A percentile compares a stretch with the other conserved stretches of the same genome.
Evolutionary conservation across 2,888 invertebrate species (phyloP).

Genomic region (Eurytoma californica): DNA sequence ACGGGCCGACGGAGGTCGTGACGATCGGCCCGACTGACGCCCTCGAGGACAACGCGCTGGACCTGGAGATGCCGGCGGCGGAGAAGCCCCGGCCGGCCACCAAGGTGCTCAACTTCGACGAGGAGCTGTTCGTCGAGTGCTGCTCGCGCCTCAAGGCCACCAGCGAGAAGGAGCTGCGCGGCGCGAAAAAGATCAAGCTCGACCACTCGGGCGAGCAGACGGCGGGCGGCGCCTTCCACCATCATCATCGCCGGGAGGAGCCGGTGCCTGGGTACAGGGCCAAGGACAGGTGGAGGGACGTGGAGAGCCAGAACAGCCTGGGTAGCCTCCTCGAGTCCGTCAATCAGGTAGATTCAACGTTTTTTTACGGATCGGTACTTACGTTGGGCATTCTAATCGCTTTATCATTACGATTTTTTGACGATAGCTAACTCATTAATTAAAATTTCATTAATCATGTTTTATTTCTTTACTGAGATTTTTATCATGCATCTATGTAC

Average conservation of each 20-base stretch:
- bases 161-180: constrained; percentile 71
- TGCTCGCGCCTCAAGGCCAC: constrained; percentile 73
- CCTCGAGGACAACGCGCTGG: constrained; percentile 71
- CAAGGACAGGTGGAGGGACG: constrained; percentile 71
- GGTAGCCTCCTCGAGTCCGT: constrained; percentile 72
- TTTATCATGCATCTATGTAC: no score
- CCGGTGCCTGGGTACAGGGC: constrained; percentile 61
- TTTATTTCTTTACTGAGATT: not conserved
- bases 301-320: constrained; percentile 72
- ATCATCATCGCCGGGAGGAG: constrained; percentile 63
- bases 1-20: constrained; percentile 63
- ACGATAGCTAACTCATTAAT: no score
- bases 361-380: not conserved
- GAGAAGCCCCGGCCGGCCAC: constrained; percentile 61
- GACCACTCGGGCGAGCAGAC: constrained; percentile 68
- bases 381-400: not conserved
- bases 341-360: constrained; percentile 67
- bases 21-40: constrained; percentile 71
- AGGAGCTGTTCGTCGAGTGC: constrained; percentile 73
- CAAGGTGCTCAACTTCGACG: constrained; percentile 72
- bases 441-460: not conserved
- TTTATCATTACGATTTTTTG: no score
- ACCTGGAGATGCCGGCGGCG: constrained; percentile 57
- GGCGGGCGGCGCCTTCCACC: not conserved
- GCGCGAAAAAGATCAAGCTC: constrained; percentile 72